Evolutionary conservation across 2,113 vertebrate genomes (phyloP), one percentile per base, ranked within the genome.

Genomic region (Corythornis madagascariensis): DNA sequence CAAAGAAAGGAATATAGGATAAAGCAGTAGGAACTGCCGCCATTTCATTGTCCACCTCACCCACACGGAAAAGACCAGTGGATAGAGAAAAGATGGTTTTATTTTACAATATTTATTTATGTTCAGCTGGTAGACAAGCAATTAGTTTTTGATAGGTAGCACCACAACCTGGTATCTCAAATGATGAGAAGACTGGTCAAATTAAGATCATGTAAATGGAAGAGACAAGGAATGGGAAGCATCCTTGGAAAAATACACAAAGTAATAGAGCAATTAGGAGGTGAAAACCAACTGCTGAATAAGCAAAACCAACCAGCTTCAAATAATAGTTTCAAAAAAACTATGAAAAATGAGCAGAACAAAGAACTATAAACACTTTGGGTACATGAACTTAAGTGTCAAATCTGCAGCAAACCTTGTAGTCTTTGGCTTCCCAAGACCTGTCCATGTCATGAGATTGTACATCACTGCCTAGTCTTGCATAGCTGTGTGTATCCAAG

Each of bases 101-200:
- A 83, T 86, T 80, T 16, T 22, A 18, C 1, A 1, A 8, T 52
- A 63, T 71, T 71, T 69, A 66, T 17, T 70, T 53, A 7, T 57
- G 40, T 74, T 64, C 43, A 45, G 0, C 59, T 75, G 11, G 24
- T 35, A 50, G 22, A 16, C 11, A 43, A 73, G 55, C 2, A 7
- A 57, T 5, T 8, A 22, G 9, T 64, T 53, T 28, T 11, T 71
- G 43, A 10, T 16, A 88, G n/a, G 29, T 25, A 73, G 11, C 40
- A 52, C 21, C 7, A 28, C 1, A 2, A 21, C 0, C 0, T 42
- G 57, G 2, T 31, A 45, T 5, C 24, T 75, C 72, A 76, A 35
- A 83, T 50, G 43, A 59, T 40, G 9, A 13, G 28, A 78, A 87
- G 35, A 48, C 17, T 10, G 33, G 38, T 13, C 3, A 59, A 87